Conservation (phyloP, 2,113 vertebrate species). For the Thomomys bottae region DNA sequence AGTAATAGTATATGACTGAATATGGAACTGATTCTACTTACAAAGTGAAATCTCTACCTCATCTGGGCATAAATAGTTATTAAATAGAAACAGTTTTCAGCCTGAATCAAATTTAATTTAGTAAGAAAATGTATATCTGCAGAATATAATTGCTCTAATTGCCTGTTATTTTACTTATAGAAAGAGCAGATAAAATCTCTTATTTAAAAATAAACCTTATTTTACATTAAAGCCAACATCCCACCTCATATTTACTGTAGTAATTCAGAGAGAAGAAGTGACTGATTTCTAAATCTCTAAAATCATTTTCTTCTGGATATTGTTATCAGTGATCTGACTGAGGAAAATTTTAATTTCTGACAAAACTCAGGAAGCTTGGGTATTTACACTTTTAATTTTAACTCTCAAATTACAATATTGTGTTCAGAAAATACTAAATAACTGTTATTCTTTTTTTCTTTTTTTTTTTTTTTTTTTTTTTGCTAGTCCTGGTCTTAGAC, state of each 20-base stretch:
- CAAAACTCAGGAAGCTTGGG: background rate
- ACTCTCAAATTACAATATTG: background rate
- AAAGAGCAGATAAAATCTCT: conserved; percentile 49
- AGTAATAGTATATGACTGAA: background rate
- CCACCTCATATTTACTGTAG: conserved; percentile 11
- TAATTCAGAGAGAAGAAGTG: conserved; percentile 26
- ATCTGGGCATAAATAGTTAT: background rate
- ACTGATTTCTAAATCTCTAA: conserved; percentile 24
- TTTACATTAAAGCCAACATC: conserved; percentile 22
- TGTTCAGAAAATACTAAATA: conserved; percentile 23
- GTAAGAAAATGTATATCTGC: conserved; percentile 35
- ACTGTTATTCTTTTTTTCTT: too few species aligned
- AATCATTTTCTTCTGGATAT: conserved; percentile 48
- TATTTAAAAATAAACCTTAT: conserved; percentile 46
- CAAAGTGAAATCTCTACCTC: conserved; percentile 22
- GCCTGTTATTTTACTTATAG: conserved; percentile 6
- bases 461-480: too few species aligned
- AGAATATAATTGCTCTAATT: conserved; percentile 60
- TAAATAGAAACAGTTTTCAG: conserved; percentile 56
- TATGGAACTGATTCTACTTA: conserved; percentile 28
- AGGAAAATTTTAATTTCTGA: conserved; percentile 48
- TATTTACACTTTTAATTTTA: conserved; percentile 28
- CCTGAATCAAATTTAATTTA: conserved; percentile 55
- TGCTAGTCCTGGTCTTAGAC: too few species aligned
- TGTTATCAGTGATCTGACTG: conserved; percentile 40